Percentiles rank a stretch among this genome's conserved stretches.
These are phyloP conservation scores for Oryzias celebensis DNA, from an alignment of 2,113 vertebrate genomes.

Conservation along the genomic window DNA sequence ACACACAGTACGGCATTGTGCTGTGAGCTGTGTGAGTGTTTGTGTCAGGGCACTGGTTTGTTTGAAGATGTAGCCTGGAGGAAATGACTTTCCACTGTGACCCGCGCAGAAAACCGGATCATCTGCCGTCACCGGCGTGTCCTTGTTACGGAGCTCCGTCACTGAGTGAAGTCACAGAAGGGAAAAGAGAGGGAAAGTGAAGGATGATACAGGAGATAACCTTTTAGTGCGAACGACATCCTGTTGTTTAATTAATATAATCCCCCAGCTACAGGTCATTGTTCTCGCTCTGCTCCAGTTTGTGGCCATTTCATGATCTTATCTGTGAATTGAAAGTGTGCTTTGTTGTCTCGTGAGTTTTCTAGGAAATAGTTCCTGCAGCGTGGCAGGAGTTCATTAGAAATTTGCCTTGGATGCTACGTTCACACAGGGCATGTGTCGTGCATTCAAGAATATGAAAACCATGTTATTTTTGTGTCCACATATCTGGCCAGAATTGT, in stretches of 20 bases:
- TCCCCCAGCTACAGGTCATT: constrained; percentile 25
- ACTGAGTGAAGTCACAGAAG: constrained; percentile 33
- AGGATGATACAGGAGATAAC: constrained; percentile 55
- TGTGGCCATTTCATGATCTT: constrained; percentile 14
- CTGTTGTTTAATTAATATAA: constrained; percentile 29
- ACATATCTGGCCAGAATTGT: too few species aligned
- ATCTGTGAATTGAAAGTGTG: constrained; percentile 6
- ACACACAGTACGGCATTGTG: too few species aligned
- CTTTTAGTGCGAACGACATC: constrained; percentile 35
- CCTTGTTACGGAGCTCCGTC: constrained; percentile 36
- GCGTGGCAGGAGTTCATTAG: too few species aligned
- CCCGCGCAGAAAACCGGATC: constrained; percentile 42
- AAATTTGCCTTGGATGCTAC: too few species aligned
- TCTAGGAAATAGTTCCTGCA: not conserved
- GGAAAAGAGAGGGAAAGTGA: constrained; percentile 37
- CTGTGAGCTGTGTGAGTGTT: too few species aligned
- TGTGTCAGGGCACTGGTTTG: not conserved
- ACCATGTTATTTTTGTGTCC: too few species aligned
- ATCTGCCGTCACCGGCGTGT: constrained; percentile 32
- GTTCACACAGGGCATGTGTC: too few species aligned
- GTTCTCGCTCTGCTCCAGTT: constrained; percentile 18
- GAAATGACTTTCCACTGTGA: constrained; percentile 32
- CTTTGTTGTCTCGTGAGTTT: constrained; percentile 5
- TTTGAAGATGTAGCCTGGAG: not conserved
- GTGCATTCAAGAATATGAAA: too few species aligned